These are phyloP conservation scores for Harpegnathos saltator DNA, from an alignment of 1,140 invertebrate genomes.

Conservation along the genomic window DNA sequence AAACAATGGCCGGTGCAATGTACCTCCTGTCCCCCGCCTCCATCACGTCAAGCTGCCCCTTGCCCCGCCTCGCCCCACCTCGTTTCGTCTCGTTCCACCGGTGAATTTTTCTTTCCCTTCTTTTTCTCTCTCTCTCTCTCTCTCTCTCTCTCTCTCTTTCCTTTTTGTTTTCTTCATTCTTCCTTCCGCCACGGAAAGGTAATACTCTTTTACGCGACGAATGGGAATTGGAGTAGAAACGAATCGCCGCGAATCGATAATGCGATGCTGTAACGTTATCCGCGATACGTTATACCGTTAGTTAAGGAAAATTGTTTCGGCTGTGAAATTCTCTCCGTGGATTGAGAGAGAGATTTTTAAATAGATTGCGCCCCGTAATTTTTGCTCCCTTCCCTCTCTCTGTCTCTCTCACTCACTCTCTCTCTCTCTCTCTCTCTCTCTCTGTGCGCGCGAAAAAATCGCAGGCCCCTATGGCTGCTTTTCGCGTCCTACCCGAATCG, in stretches of 20 bases:
- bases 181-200: neutral
- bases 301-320: constrained; percentile 25
- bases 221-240: constrained; percentile 53
- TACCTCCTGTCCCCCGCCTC: neutral
- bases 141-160: no score
- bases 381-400: no score
- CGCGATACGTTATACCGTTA: neutral
- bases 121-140: neutral
- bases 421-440: no score
- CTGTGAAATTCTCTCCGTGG: no score
- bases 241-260: constrained; percentile 43
- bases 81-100: neutral
- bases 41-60: no score
- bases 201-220: neutral
- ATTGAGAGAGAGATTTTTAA: neutral
- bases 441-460: neutral
- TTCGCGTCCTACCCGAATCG: no score
- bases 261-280: constrained; percentile 27
- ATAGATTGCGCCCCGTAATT: neutral
- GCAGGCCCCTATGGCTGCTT: no score
- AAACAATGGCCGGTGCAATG: constrained; percentile 39
- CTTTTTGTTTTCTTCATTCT: neutral
- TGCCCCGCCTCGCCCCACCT: no score
- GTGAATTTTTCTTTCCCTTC: neutral
- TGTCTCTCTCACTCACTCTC: no score